Conservation (phyloP, 2,113 vertebrate genomes). For the Cacatua alba region DNA sequence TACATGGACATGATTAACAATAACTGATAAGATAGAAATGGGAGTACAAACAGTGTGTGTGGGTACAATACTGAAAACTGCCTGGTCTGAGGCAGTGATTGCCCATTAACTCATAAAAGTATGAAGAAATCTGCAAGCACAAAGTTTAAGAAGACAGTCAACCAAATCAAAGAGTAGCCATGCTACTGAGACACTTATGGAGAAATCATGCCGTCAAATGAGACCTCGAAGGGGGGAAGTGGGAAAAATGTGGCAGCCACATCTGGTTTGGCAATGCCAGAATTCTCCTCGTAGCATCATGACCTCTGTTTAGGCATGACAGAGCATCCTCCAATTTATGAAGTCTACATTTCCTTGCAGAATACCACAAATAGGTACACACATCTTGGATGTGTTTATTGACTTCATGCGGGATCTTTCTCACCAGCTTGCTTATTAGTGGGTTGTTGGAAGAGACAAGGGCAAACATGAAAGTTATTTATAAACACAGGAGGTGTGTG, state of each 20-base stretch:
- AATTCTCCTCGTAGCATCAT: not conserved
- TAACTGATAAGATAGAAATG: not conserved
- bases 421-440: not conserved
- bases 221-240: not conserved
- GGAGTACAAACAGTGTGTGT: not conserved
- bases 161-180: not conserved
- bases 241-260: not conserved
- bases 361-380: not conserved
- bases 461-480: not conserved
- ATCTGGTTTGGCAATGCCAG: not conserved
- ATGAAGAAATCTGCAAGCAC: not conserved
- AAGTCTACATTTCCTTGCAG: not conserved
- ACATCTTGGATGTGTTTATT: not conserved
- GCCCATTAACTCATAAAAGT: not conserved
- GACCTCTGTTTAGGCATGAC: not conserved
- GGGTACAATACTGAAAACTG: not conserved
- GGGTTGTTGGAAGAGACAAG: not conserved
- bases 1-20: not conserved
- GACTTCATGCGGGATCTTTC: not conserved
- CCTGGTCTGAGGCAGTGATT: not conserved
- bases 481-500: not conserved
- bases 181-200: not conserved
- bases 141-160: not conserved
- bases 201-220: not conserved
- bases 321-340: not conserved